These are phyloP conservation scores for Phyllotreta cruciferae DNA, from an alignment of 2,888 invertebrate genomes.

Conservation along the genomic window DNA sequence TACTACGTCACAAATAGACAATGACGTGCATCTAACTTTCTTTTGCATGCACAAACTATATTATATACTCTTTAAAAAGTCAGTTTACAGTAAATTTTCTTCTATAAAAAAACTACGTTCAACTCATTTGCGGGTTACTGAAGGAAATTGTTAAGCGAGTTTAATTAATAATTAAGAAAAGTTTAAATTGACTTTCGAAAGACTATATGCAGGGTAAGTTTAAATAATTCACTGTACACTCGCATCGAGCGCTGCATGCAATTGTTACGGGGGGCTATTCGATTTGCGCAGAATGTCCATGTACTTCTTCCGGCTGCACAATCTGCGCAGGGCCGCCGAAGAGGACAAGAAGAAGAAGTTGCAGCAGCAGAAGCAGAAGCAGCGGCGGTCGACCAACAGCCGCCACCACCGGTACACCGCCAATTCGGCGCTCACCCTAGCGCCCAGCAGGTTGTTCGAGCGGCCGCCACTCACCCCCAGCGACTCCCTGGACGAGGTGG, in stretches of 20 bases:
- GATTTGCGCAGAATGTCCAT: slow-evolving; percentile 78
- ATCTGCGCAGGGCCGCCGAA: slow-evolving; percentile 85
- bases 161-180: no score
- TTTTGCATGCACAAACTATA: no score
- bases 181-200: background rate
- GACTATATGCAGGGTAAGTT: background rate
- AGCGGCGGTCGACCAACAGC: slow-evolving; percentile 49
- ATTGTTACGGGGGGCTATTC: no score
- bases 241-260: no score
- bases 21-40: no score
- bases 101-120: no score
- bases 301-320: slow-evolving; percentile 95
- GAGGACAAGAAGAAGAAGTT: slow-evolving; percentile 71
- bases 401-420: slow-evolving; percentile 61
- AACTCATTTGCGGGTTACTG: no score
- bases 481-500: slow-evolving; percentile 91
- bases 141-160: no score
- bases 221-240: slow-evolving; percentile 3
- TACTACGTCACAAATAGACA: no score
- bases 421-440: slow-evolving; percentile 70
- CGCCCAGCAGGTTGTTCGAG: slow-evolving; percentile 84
- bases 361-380: slow-evolving; percentile 48
- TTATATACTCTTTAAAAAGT: no score
- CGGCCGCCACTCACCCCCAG: slow-evolving; percentile 82
- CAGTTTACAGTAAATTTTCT: no score